Conservation (phyloP, 2,113 vertebrate species). For the Barnardius zonarius region DNA sequence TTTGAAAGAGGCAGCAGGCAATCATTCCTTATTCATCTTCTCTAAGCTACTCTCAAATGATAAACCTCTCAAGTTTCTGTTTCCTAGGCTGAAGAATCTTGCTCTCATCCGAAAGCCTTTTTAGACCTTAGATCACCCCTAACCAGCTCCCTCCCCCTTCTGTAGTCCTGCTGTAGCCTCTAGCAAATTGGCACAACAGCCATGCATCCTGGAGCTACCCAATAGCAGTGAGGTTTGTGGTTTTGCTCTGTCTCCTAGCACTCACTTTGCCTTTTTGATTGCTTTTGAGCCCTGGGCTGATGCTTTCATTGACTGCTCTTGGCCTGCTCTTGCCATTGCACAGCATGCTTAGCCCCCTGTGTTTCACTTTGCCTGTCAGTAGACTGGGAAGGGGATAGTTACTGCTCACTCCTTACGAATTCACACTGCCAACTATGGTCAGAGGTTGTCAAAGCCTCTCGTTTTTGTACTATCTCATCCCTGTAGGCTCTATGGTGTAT, state of each 20-base stretch:
- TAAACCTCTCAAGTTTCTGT: not conserved
- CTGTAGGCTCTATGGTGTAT: not conserved
- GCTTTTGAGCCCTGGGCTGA: not conserved
- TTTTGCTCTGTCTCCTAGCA: not conserved
- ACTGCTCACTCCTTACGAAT: not conserved
- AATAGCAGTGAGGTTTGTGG: not conserved
- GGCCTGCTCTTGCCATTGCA: not conserved
- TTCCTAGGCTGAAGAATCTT: not conserved
- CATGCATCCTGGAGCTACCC: not conserved
- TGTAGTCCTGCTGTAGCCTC: not conserved
- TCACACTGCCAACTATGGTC: accelerated
- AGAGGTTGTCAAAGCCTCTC: not conserved
- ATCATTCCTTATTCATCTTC: not conserved
- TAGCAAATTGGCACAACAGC: not conserved
- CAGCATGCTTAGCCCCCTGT: accelerated
- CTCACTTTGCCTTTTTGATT: not conserved
- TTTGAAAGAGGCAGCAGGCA: not conserved
- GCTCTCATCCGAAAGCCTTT: not conserved
- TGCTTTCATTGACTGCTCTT: not conserved
- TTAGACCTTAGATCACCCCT: not conserved
- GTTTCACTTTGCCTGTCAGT: not conserved
- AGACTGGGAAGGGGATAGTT: not conserved
- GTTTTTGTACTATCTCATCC: accelerated
- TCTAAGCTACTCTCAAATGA: not conserved
- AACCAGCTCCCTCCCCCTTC: not conserved